Percentiles rank a stretch among this genome's conserved stretches.
Conservation (phyloP, 2,888 invertebrate genomes). For the Apantesis nais region DNA sequence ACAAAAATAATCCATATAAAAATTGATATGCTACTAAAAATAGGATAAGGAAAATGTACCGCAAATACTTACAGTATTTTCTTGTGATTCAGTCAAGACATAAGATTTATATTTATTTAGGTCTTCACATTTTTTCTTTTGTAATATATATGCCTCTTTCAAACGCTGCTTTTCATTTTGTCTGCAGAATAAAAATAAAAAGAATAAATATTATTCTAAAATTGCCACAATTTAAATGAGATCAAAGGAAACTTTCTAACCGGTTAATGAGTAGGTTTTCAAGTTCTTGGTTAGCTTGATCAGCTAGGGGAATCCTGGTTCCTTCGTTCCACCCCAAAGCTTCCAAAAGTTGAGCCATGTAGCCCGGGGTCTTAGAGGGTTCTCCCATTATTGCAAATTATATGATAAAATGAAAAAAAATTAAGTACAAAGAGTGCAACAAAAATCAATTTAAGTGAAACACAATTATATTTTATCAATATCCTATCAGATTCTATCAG, state of each 20-base stretch:
- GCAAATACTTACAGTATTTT: slow-evolving; percentile 71
- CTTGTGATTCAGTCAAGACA: slow-evolving; percentile 78
- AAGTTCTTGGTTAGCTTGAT: slow-evolving; percentile 87
- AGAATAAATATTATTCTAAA: neutral
- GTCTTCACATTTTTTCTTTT: slow-evolving; percentile 74
- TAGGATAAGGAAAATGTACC: neutral
- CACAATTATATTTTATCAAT: slow-evolving; percentile 49
- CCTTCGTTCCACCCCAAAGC: slow-evolving; percentile 91
- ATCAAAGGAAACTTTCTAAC: slow-evolving; percentile 47
- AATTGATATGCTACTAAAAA: no score
- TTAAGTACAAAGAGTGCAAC: slow-evolving; percentile 27
- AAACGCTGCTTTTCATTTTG: slow-evolving; percentile 77
- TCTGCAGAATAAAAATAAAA: slow-evolving; percentile 61
- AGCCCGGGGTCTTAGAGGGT: slow-evolving; percentile 62
- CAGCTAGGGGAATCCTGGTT: slow-evolving; percentile 92
- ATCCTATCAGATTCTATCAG: slow-evolving; percentile 34
- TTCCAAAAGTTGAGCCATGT: slow-evolving; percentile 87
- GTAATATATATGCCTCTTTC: slow-evolving; percentile 69
- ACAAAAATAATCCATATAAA: no score
- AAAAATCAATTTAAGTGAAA: slow-evolving; percentile 29
- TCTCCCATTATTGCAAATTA: slow-evolving; percentile 57
- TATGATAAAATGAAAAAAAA: slow-evolving; percentile 20
- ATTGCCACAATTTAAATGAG: neutral
- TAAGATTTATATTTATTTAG: slow-evolving; percentile 75
- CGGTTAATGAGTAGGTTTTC: slow-evolving; percentile 72